A percentile compares a stretch with the other conserved stretches of the same genome.
phyloP scores from a whole-genome alignment of 2,888 invertebrate species.

The Cerceris ruficornis region DNA sequence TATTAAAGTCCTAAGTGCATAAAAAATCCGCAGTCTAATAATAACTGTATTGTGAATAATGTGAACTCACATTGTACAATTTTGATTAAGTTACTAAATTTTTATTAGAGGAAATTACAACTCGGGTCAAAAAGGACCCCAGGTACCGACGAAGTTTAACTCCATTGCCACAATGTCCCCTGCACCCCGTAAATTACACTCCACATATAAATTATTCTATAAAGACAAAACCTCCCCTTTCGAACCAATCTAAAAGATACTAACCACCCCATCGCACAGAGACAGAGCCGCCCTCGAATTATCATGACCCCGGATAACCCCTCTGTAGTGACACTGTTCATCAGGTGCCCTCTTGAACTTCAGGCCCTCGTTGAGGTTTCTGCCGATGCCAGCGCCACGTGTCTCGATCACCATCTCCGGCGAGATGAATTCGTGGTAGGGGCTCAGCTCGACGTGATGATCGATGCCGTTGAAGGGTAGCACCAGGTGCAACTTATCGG shows the following conservation, averaged over 20 bases:
- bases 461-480: slow-evolving; percentile 74
- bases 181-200: too few relatives aligned
- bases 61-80: too few relatives aligned
- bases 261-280: slow-evolving; percentile 82
- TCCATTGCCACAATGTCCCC: too few relatives aligned
- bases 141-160: too few relatives aligned
- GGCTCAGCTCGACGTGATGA: slow-evolving; percentile 82
- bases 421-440: slow-evolving; percentile 83
- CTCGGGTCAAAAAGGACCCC: too few relatives aligned
- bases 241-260: slow-evolving; percentile 22
- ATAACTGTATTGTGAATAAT: too few relatives aligned
- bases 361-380: slow-evolving; percentile 75
- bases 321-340: slow-evolving; percentile 83
- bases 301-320: slow-evolving; percentile 80
- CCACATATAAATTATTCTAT: too few relatives aligned
- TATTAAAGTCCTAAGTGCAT: too few relatives aligned
- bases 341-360: slow-evolving; percentile 69
- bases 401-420: slow-evolving; percentile 88
- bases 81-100: too few relatives aligned
- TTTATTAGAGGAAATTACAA: too few relatives aligned
- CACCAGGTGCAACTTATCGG: slow-evolving; percentile 72
- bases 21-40: too few relatives aligned
- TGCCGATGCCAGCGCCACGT: slow-evolving; percentile 83
- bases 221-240: neutral
- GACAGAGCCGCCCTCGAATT: slow-evolving; percentile 83